phyloP scores from a whole-genome alignment of 1,140 invertebrate species.

The Drosophila tristis region DNA sequence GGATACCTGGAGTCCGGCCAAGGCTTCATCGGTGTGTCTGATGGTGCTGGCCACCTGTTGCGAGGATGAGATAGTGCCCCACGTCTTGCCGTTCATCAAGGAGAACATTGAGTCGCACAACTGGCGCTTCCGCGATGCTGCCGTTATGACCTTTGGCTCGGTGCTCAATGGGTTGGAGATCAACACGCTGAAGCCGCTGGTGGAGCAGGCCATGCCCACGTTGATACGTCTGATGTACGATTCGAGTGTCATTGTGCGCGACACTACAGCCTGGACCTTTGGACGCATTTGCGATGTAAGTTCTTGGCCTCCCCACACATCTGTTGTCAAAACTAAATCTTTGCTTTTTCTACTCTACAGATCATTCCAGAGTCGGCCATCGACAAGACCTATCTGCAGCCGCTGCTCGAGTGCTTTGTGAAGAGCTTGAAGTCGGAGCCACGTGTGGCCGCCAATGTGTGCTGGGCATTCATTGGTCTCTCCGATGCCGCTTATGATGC shows the following conservation, averaged over 20 bases:
- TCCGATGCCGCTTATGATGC: slow-evolving; percentile 98
- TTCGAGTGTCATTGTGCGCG: slow-evolving; percentile 95
- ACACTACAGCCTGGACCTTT: slow-evolving; percentile 99
- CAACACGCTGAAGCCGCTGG: slow-evolving; percentile 94
- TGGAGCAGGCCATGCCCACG: slow-evolving; percentile 98
- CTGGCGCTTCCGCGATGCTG: slow-evolving; percentile 98
- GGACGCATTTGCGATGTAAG: slow-evolving; percentile 96
- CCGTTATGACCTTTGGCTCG: slow-evolving; percentile 99
- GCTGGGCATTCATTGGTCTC: slow-evolving; percentile 99
- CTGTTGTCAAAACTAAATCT: background rate
- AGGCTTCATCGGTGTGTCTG: slow-evolving; percentile 99
- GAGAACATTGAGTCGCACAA: slow-evolving; percentile 96
- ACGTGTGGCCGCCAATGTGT: slow-evolving; percentile 98
- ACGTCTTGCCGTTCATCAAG: slow-evolving; percentile 98
- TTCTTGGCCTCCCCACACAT: background rate
- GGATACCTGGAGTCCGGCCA: slow-evolving; percentile 99
- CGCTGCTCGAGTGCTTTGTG: slow-evolving; percentile 94
- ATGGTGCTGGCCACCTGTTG: slow-evolving; percentile 99
- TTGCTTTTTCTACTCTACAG: slow-evolving; percentile 32
- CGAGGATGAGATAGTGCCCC: slow-evolving; percentile 98
- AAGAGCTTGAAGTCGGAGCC: slow-evolving; percentile 96
- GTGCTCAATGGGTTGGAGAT: slow-evolving; percentile 97
- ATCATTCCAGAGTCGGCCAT: slow-evolving; percentile 98
- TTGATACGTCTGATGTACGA: slow-evolving; percentile 98
- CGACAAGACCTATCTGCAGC: slow-evolving; percentile 93